phyloP scores from a whole-genome alignment of 2,113 vertebrate species.

The Alaudala cheleensis region DNA sequence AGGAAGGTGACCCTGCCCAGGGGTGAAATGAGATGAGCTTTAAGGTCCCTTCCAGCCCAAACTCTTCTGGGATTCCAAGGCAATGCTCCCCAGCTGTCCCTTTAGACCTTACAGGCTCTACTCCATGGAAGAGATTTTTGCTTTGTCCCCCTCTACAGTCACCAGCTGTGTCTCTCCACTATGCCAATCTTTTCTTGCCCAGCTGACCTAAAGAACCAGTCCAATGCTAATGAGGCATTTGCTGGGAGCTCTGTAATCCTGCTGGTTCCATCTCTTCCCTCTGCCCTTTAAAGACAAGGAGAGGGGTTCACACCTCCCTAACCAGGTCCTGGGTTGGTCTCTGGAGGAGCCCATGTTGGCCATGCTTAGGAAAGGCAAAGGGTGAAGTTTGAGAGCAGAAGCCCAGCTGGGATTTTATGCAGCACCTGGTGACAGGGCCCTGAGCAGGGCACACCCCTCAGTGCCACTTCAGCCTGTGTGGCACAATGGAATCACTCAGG shows the following conservation, averaged over 20 bases:
- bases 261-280: neutral
- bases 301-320: neutral
- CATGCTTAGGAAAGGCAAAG: neutral
- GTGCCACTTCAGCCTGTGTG: neutral
- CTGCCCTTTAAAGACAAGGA: neutral
- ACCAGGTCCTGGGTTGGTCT: neutral
- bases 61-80: neutral
- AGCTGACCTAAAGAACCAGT: neutral
- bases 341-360: neutral
- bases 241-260: neutral
- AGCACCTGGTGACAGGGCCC: neutral
- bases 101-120: neutral
- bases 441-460: rapidly evolving
- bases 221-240: neutral
- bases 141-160: neutral
- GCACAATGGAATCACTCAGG: rapidly evolving
- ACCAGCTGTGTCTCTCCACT: neutral
- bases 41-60: neutral
- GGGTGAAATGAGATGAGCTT: neutral
- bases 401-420: neutral
- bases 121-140: neutral
- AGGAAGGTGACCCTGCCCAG: neutral
- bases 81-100: neutral
- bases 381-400: neutral
- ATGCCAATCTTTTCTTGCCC: neutral